phyloP scores from a whole-genome alignment of 2,797 vertebrate species.

The Protonibea diacanthus region DNA sequence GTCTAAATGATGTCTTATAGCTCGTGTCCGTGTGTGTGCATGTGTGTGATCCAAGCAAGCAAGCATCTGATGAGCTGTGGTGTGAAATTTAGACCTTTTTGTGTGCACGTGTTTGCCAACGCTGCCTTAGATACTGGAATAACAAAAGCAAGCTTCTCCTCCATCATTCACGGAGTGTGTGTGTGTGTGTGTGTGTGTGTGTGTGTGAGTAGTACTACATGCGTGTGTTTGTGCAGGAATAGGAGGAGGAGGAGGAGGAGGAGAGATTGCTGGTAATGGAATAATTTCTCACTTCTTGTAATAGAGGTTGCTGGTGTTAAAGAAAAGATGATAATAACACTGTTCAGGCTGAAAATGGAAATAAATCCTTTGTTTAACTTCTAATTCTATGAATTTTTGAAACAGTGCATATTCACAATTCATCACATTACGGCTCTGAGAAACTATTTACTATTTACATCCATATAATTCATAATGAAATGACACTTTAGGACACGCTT shows the following conservation, averaged over 20 bases:
- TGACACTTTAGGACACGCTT: neutral
- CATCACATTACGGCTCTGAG: neutral
- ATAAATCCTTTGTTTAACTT: constrained; percentile 45
- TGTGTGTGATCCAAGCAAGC: constrained; percentile 1
- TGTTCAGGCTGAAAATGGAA: constrained; percentile 37
- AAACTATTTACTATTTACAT: neutral
- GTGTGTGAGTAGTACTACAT: constrained; percentile 10
- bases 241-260: constrained; percentile 32
- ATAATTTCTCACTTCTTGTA: constrained; percentile 63
- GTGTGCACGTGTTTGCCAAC: constrained; percentile 15
- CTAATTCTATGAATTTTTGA: neutral
- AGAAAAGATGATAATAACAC: constrained; percentile 44
- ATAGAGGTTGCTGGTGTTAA: constrained; percentile 50
- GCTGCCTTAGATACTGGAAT: constrained; percentile 25
- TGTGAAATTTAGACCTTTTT: constrained; percentile 48
- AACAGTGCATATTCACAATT: neutral
- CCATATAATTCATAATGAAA: neutral
- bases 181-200: neutral
- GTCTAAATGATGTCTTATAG: constrained; percentile 21
- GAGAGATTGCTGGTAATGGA: constrained; percentile 57
- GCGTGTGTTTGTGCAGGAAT: constrained; percentile 1
- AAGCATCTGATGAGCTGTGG: constrained; percentile 12
- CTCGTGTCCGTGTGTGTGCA: constrained; percentile 3
- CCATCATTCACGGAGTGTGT: constrained; percentile 26
- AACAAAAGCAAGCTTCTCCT: constrained; percentile 16